Conservation (phyloP, 2,113 vertebrate genomes). For the Salvator merianae region DNA sequence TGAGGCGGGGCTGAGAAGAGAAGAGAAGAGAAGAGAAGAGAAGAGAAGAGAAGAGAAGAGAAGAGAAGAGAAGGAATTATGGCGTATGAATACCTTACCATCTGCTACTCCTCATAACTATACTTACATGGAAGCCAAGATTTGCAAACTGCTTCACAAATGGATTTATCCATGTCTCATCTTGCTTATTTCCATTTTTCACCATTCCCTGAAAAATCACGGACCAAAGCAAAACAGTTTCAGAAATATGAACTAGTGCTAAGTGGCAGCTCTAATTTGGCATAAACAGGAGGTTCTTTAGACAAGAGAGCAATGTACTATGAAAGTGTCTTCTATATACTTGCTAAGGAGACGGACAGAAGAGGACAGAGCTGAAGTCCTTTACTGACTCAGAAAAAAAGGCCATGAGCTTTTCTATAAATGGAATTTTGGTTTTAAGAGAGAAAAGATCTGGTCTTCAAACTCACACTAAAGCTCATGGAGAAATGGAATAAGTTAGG, state of each 20-base stretch:
- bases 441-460: no score
- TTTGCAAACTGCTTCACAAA: constrained; percentile 94
- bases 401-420: no score
- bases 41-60: no score
- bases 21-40: neutral
- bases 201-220: constrained; percentile 83
- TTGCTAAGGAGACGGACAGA: neutral
- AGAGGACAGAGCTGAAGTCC: neutral
- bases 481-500: no score
- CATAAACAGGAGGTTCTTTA: neutral
- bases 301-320: no score
- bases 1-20: no score
- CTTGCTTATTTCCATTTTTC: constrained; percentile 92
- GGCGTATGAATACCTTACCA: no score
- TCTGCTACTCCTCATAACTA: accelerated
- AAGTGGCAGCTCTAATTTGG: neutral
- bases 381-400: no score
- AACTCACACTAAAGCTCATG: no score
- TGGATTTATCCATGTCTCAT: constrained; percentile 94
- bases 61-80: neutral
- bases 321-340: neutral
- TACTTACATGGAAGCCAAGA: constrained; percentile 92
- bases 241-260: neutral
- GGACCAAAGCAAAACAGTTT: neutral
- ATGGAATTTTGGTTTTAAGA: no score